Percentiles rank a stretch among this genome's conserved stretches.
These are phyloP conservation scores for Sepiola atlantica DNA, from an alignment of 2,888 invertebrate species.

Conservation along the genomic window DNA sequence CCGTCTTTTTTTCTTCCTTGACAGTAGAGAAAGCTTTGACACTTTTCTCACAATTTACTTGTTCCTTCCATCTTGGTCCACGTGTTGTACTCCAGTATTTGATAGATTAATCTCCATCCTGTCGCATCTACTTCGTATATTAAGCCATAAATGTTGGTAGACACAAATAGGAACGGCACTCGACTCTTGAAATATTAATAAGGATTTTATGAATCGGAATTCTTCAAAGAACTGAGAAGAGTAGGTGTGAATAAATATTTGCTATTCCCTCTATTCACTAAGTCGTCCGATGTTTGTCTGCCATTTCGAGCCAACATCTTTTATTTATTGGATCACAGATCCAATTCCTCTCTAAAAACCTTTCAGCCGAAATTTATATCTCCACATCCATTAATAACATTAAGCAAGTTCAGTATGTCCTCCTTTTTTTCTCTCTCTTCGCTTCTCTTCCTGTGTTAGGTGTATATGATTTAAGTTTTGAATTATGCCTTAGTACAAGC, in stretches of 20 bases:
- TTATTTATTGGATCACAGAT: constrained; percentile 32
- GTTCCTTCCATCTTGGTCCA: background rate
- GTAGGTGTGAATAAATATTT: constrained; percentile 22
- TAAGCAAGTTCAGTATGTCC: background rate
- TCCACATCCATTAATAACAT: constrained; percentile 2
- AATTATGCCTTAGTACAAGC: background rate
- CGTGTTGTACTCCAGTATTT: background rate
- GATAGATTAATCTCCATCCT: background rate
- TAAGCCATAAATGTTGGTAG: background rate
- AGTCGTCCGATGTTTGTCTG: background rate
- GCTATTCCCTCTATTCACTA: background rate
- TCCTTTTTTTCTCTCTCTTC: background rate
- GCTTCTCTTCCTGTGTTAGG: background rate
- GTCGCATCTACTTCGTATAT: background rate
- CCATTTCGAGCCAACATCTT: background rate
- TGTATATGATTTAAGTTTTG: background rate
- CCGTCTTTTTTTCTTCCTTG: background rate
- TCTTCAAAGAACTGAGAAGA: constrained; percentile 18
- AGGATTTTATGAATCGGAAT: background rate
- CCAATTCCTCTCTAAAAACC: background rate
- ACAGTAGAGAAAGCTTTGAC: background rate
- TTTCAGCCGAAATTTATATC: background rate
- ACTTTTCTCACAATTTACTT: background rate
- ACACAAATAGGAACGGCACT: background rate
- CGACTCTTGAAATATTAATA: background rate